phyloP scores from a whole-genome alignment of 2,113 vertebrate genomes.

The Desmodus rotundus region DNA sequence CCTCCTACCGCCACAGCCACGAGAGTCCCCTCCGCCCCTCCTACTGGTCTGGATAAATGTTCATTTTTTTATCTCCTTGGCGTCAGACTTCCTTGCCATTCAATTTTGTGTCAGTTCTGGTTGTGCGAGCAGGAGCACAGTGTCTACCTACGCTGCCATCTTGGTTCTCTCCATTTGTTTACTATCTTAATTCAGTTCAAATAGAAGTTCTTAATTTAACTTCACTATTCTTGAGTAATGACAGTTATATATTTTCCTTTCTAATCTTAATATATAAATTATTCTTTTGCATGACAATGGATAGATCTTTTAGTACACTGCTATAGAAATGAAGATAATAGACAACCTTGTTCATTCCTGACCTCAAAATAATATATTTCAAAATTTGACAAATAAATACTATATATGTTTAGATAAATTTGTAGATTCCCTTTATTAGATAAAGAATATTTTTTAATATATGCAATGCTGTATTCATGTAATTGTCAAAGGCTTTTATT shows the following conservation, averaged over 20 bases:
- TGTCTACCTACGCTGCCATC: too few relatives aligned
- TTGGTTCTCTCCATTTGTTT: too few relatives aligned
- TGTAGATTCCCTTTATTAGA: neutral
- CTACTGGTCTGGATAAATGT: too few relatives aligned
- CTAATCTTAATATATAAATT: neutral
- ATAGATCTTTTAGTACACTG: neutral
- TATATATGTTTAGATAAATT: neutral
- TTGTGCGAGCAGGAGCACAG: too few relatives aligned
- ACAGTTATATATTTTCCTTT: neutral
- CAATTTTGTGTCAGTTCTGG: too few relatives aligned
- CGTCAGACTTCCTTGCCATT: too few relatives aligned
- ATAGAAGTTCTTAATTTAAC: neutral
- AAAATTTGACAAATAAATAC: neutral
- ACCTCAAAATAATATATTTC: neutral
- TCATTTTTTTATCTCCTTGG: too few relatives aligned
- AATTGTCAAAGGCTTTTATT: neutral
- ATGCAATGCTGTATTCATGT: neutral
- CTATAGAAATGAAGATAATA: neutral
- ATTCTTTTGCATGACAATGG: neutral
- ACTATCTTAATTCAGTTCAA: neutral
- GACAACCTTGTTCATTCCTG: neutral
- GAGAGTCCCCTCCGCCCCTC: too few relatives aligned
- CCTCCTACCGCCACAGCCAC: too few relatives aligned
- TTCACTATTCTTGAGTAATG: neutral
- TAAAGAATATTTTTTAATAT: neutral